phyloP scores from a whole-genome alignment of 2,888 invertebrate genomes.

The Hybos culiciformis region DNA sequence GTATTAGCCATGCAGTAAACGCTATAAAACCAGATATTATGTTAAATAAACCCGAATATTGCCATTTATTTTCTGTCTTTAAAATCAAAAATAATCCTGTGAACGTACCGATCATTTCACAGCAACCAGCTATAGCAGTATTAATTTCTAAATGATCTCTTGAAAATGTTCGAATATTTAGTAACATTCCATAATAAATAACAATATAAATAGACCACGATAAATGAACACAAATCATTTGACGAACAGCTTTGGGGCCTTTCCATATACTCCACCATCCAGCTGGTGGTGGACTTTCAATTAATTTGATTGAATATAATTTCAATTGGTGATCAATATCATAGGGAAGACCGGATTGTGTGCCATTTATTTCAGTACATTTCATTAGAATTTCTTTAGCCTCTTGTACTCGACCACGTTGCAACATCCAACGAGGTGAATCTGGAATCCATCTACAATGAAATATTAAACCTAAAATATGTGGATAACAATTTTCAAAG shows the following conservation, averaged over 20 bases:
- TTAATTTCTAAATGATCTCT: slow-evolving; percentile 35
- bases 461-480: too few relatives aligned
- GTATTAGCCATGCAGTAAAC: slow-evolving; percentile 33
- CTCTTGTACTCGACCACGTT: slow-evolving; percentile 31
- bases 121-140: slow-evolving; percentile 34
- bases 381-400: slow-evolving; percentile 33
- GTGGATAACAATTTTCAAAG: too few relatives aligned
- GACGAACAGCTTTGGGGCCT: slow-evolving; percentile 28
- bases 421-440: slow-evolving; percentile 38
- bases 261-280: slow-evolving; percentile 36
- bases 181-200: slow-evolving; percentile 37
- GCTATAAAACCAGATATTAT: slow-evolving; percentile 31
- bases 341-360: slow-evolving; percentile 29
- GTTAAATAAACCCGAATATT: slow-evolving; percentile 33
- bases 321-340: slow-evolving; percentile 34
- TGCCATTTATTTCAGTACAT: slow-evolving; percentile 33
- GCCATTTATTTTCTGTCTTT: slow-evolving; percentile 31
- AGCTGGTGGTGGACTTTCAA: slow-evolving; percentile 31
- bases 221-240: slow-evolving; percentile 32
- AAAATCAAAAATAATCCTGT: slow-evolving; percentile 32
- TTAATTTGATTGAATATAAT: slow-evolving; percentile 31
- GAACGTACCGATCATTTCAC: slow-evolving; percentile 34
- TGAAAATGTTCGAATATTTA: slow-evolving; percentile 37
- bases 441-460: slow-evolving; percentile 35
- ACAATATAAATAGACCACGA: slow-evolving; percentile 35